These are phyloP conservation scores for Channa argus DNA, from an alignment of 2,113 vertebrate genomes.

Conservation along the genomic window DNA sequence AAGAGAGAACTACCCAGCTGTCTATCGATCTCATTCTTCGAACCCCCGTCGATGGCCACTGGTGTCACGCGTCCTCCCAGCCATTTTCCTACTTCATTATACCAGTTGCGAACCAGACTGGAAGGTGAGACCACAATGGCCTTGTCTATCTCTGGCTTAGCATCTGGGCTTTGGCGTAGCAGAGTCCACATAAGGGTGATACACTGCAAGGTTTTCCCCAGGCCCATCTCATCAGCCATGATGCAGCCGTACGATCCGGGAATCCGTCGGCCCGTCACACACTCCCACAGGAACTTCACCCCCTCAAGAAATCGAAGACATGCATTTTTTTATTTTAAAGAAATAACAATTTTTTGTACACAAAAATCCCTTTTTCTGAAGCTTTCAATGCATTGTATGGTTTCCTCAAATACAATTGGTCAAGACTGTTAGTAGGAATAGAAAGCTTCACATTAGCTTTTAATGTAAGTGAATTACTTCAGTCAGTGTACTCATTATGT, in stretches of 20 bases:
- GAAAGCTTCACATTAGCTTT: neutral
- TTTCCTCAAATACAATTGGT: neutral
- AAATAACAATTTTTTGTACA: neutral
- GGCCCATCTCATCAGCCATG: constrained; percentile 99
- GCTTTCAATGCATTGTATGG: neutral
- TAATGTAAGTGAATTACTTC: too few relatives aligned
- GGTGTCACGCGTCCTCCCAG: constrained; percentile 92
- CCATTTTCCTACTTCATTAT: constrained; percentile 97
- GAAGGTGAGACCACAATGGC: constrained; percentile 95
- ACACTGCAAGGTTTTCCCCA: constrained; percentile 97
- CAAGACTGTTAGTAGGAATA: neutral
- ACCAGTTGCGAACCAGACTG: constrained; percentile 97
- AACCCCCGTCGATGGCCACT: constrained; percentile 94
- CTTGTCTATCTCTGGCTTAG: constrained; percentile 94
- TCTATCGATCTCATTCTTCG: constrained; percentile 92
- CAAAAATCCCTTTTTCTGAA: neutral
- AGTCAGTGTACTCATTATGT: too few relatives aligned
- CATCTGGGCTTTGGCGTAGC: constrained; percentile 92
- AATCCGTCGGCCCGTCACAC: constrained; percentile 92
- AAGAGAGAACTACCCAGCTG: constrained; percentile 84
- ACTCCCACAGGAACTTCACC: constrained; percentile 98
- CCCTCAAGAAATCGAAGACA: constrained; percentile 80
- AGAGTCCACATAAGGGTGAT: constrained; percentile 96
- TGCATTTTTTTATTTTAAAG: neutral
- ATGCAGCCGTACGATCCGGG: constrained; percentile 92